Base-by-base conservation (phyloP, 53 echinoderm and acorn worm species). In the Apostichopus leukothele region DNA sequence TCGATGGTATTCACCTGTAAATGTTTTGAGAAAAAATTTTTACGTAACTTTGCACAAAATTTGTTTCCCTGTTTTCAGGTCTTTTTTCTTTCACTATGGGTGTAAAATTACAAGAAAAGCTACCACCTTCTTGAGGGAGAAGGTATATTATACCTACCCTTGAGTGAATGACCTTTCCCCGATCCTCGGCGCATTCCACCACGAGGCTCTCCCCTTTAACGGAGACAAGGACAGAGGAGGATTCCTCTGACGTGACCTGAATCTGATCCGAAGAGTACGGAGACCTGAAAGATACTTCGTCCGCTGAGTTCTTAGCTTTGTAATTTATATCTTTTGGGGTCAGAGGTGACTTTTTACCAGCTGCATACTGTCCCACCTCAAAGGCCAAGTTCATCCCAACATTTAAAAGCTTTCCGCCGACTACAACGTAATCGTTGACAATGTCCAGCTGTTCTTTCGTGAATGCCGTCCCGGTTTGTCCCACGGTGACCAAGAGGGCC, bases 331-430 rank as follows among this genome's bases (percentile, higher is more conserved):
- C 10, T 67, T 71, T 59, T 18, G 71, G 66, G 26, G 66, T 26
- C 16, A 50, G 0, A 39, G 67, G 50, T 22, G 85, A 50, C 7
- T 23, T 67, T 14, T 85, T n/a, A 26, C 12, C 50, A 5, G 23
- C 85, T 63, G 23, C 14, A 67, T 85, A 85, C 67, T 85, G 85
- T 67, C 85, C 85, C 26, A 87, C 92, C 50, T 90, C 90, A 16
- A 92, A 75, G 80, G 87, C 68, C 74, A 92, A 53, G 16, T 86
- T 60, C 75, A 90, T 86, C 79, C 92, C 90, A 50, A 99, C 85
- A 20, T 89, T 92, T 0, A 99, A 76, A 50, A 99, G 89, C 71
- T 86, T 89, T 13, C 99, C 99, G 9, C 99, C 99, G 0, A 73
- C 78, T 51, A 79, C 67, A 66, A 95, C 86, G 21, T 93, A 96